These are phyloP conservation scores for Xiphophorus couchianus DNA, from an alignment of 2,113 vertebrate species.

Conservation along the genomic window DNA sequence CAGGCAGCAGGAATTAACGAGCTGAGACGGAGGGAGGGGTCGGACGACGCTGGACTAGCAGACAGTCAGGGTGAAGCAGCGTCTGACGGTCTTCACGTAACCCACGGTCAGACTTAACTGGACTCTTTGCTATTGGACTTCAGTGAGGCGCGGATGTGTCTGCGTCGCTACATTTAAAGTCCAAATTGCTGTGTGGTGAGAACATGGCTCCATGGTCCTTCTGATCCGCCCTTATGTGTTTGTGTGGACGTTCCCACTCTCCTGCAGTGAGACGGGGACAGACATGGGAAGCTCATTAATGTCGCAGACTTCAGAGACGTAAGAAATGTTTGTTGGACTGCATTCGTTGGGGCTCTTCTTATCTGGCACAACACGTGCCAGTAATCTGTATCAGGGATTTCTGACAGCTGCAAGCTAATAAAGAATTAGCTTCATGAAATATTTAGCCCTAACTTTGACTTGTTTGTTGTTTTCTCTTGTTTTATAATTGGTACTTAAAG, in stretches of 20 bases:
- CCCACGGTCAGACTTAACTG: constrained; percentile 23
- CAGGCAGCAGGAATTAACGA: constrained; percentile 70
- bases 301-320: constrained; percentile 21
- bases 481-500: neutral
- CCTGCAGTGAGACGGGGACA: constrained; percentile 37
- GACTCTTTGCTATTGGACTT: constrained; percentile 21
- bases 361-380: constrained; percentile 38
- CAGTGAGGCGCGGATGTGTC: constrained; percentile 30
- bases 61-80: constrained; percentile 46
- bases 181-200: constrained; percentile 45
- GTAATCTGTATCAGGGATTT: neutral
- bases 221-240: constrained; percentile 50
- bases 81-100: constrained; percentile 37
- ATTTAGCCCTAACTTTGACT: neutral
- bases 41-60: constrained; percentile 40
- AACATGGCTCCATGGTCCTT: constrained; percentile 36
- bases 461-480: neutral
- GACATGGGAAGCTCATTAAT: constrained; percentile 35
- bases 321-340: constrained; percentile 49
- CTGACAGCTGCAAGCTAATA: neutral
- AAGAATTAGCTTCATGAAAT: neutral
- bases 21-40: constrained; percentile 49
- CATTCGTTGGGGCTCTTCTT: constrained; percentile 50
- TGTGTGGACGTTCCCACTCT: constrained; percentile 44
- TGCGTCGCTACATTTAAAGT: constrained; percentile 34